Evolutionary conservation across 2,113 vertebrate species (phyloP), one percentile per base, ranked within the genome.

Genomic region (Ceuthmochares aereus): DNA sequence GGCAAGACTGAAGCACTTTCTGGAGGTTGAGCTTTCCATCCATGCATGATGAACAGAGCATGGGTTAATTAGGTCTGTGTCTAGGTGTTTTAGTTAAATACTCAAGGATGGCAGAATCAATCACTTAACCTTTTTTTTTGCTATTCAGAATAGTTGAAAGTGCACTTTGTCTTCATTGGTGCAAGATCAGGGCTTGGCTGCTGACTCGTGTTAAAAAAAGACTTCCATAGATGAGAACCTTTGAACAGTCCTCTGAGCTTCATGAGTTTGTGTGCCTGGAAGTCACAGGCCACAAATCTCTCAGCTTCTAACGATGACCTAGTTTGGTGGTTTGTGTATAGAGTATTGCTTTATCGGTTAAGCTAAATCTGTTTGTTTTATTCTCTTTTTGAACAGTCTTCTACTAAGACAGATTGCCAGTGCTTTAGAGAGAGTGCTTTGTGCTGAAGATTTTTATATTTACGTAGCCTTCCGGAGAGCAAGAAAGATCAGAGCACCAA

Each of bases 321-420:
- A 16, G 10, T 70, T 80, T 23, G n/a, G 52, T 78, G 42, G 4
- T 69, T 88, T 70, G 32, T 34, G 23, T 56, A 12, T 8, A 30
- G 26, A 77, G 21, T 15, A 37, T 64, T 82, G 42, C 40, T 85
- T 73, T 83, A 56, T 32, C 23, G 86, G 11, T 56, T 43, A 58
- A 19, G 36, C 37, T 93, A 42, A 83, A 83, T 32, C 12, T 51
- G 9, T 66, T 52, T 51, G 9, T 66, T 52, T 30, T 13, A 32
- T 40, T 32, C 37, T 55, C 37, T 45, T 52, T 86, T 68, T 62
- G 2, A 49, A 84, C 84, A 96, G 81, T 90, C 90, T 56, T 86
- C 77, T 94, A 36, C 78, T 59, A 45, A 97, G 97, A 87, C 51
- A 60, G 68, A 43, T 96, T 92, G 45, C 92, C 82, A 92, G 84